Evolutionary conservation across 1,140 invertebrate species (phyloP).

Genomic region (Drosophila kanapiae): DNA sequence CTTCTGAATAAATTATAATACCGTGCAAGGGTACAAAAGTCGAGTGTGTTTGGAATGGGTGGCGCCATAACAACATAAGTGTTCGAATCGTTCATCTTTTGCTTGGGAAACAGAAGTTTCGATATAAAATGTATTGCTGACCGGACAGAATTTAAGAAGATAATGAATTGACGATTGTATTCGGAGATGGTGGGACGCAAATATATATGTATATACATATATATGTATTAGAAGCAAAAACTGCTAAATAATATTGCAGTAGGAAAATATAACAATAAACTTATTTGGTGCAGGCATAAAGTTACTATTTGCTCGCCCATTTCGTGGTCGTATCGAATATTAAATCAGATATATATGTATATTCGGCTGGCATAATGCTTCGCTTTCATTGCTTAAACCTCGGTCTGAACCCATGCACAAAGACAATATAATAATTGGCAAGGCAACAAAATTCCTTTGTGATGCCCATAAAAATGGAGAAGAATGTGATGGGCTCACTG

Average conservation of each 20-base stretch:
- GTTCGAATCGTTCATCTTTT: constrained; percentile 1
- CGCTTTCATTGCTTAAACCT: background rate
- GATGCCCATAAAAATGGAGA: constrained; percentile 52
- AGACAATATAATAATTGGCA: constrained; percentile 73
- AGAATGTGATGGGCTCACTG: constrained; percentile 37
- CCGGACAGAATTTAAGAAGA: constrained; percentile 25
- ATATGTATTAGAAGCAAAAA: constrained; percentile 30
- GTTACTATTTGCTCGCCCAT: constrained; percentile 51
- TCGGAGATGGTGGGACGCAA: background rate
- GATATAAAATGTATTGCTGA: constrained; percentile 30
- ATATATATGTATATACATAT: constrained; percentile 47
- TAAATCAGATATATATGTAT: constrained; percentile 68
- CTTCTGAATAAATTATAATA: too few species aligned
- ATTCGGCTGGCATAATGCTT: constrained; percentile 42
- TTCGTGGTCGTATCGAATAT: constrained; percentile 55
- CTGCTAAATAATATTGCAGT: constrained; percentile 31
- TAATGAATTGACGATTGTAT: background rate
- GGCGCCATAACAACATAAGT: constrained; percentile 53
- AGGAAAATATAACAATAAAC: constrained; percentile 60
- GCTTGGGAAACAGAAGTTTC: background rate
- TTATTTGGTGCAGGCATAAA: constrained; percentile 67
- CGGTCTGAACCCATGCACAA: constrained; percentile 14
- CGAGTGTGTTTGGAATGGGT: constrained; percentile 5
- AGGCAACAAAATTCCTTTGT: constrained; percentile 57
- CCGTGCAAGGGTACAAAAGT: background rate